phyloP scores from a whole-genome alignment of 2,888 invertebrate genomes.

The Pandemis corylana region DNA sequence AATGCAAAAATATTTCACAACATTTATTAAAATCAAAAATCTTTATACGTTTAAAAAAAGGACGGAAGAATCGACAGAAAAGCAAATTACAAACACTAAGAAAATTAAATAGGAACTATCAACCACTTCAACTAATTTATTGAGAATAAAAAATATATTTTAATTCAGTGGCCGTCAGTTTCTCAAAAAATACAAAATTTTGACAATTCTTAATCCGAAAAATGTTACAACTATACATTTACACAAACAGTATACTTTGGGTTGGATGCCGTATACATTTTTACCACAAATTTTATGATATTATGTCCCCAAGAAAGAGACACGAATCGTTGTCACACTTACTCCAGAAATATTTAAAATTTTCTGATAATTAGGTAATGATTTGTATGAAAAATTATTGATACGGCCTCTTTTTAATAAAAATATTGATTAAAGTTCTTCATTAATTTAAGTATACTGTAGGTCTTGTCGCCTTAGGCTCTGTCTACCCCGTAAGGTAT shows the following conservation, averaged over 20 bases:
- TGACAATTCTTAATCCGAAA: slow-evolving; percentile 44
- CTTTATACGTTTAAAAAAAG: slow-evolving; percentile 25
- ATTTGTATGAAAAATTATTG: slow-evolving; percentile 44
- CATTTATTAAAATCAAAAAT: slow-evolving; percentile 26
- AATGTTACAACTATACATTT: slow-evolving; percentile 55
- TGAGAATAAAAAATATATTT: slow-evolving; percentile 48
- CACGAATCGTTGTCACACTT: slow-evolving; percentile 23
- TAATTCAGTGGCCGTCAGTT: slow-evolving; percentile 65
- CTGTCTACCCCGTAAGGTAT: too few relatives aligned
- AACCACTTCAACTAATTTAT: slow-evolving; percentile 69
- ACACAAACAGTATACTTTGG: slow-evolving; percentile 56
- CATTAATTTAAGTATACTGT: too few relatives aligned
- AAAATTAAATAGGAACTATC: slow-evolving; percentile 75
- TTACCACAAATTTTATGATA: slow-evolving; percentile 21
- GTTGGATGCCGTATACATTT: slow-evolving; percentile 47
- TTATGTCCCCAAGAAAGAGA: slow-evolving; percentile 21
- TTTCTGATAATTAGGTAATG: slow-evolving; percentile 47
- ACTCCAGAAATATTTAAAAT: slow-evolving; percentile 43
- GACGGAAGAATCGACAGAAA: slow-evolving; percentile 40
- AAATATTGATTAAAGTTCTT: neutral
- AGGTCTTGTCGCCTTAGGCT: too few relatives aligned
- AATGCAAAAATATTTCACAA: slow-evolving; percentile 21
- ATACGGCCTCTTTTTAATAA: slow-evolving; percentile 13
- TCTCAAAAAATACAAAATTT: slow-evolving; percentile 48
- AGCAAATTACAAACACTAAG: slow-evolving; percentile 36